phyloP scores from a whole-genome alignment of 2,797 vertebrate genomes.

The Linurgus olivaceus region DNA sequence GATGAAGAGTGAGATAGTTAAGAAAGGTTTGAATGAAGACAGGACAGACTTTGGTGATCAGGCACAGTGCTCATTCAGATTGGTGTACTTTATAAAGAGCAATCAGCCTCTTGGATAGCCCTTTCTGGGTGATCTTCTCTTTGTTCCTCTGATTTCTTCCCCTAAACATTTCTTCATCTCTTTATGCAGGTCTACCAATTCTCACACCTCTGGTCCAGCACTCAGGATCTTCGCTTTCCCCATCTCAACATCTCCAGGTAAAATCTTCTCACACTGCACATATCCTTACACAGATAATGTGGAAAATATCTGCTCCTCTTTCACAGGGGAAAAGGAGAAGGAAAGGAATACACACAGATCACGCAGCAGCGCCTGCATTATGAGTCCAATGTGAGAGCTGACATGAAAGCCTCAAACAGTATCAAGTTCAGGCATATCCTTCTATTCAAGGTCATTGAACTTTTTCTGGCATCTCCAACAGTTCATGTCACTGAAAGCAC shows the following conservation, averaged over 20 bases:
- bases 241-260: neutral
- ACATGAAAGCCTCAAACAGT: rapidly evolving
- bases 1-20: neutral
- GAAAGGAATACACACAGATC: neutral
- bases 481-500: neutral
- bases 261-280: neutral
- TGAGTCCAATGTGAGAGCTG: neutral
- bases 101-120: neutral
- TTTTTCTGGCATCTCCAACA: neutral
- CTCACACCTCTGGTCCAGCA: neutral
- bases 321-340: neutral
- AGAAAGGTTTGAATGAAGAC: neutral
- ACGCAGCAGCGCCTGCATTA: rapidly evolving
- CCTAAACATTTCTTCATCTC: neutral
- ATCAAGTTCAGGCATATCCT: neutral
- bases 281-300: neutral
- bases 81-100: rapidly evolving
- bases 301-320: neutral
- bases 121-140: neutral
- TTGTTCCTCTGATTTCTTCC: neutral
- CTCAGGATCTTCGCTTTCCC: neutral
- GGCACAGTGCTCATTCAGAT: neutral
- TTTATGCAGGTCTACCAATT: neutral
- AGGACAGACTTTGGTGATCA: neutral
- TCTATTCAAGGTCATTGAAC: neutral